Conservation (phyloP, 2,888 invertebrate species). For the Falcaria lacertinaria region DNA sequence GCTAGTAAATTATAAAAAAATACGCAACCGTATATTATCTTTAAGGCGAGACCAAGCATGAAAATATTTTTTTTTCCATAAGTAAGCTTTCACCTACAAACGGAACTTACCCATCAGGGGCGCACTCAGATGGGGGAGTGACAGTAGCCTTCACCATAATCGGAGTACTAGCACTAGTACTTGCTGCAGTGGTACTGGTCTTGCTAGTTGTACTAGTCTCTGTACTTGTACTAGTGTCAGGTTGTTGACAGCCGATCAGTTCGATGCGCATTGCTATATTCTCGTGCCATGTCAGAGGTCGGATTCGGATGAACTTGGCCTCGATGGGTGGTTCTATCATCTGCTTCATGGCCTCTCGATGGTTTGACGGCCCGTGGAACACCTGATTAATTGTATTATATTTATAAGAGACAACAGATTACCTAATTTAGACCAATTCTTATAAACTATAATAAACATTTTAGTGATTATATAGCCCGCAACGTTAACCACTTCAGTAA, state of each 20-base stretch:
- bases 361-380: conserved; percentile 83
- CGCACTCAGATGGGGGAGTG: conserved; percentile 19
- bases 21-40: too few species aligned
- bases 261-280: conserved; percentile 80
- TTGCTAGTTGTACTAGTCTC: neutral
- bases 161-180: neutral
- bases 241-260: conserved; percentile 1
- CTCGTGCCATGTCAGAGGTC: conserved; percentile 84
- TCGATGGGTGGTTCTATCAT: conserved; percentile 83
- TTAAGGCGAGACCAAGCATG: too few species aligned
- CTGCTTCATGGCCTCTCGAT: conserved; percentile 73
- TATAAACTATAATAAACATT: too few species aligned
- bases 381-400: too few species aligned
- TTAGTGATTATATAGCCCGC: too few species aligned
- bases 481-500: too few species aligned
- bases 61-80: too few species aligned
- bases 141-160: conserved; percentile 14
- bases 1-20: too few species aligned
- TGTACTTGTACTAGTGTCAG: neutral
- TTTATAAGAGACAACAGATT: too few species aligned
- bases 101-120: conserved; percentile 24
- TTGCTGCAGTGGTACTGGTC: neutral
- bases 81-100: too few species aligned
- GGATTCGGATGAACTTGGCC: conserved; percentile 82
- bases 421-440: too few species aligned